Conservation (phyloP, 2,888 invertebrate species). For the Melanophora roralis region DNA sequence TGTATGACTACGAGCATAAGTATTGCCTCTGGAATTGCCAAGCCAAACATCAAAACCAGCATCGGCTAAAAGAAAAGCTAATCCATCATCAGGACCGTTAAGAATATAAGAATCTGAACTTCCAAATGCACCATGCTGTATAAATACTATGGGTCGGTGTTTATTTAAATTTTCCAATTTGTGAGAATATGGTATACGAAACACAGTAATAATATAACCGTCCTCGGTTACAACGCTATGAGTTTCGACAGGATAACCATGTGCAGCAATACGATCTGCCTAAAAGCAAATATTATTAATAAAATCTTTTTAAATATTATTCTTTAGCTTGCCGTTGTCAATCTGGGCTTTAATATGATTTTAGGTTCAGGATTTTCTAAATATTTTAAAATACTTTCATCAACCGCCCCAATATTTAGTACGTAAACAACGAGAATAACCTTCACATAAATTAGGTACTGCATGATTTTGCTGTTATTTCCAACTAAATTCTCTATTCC, state of each 20-base stretch:
- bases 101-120: constrained; percentile 70
- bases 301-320: neutral
- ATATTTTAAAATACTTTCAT: constrained; percentile 24
- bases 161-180: constrained; percentile 65
- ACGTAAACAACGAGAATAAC: neutral
- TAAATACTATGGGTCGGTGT: constrained; percentile 74
- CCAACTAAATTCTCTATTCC: neutral
- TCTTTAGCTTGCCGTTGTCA: constrained; percentile 31
- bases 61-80: constrained; percentile 71
- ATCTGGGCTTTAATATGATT: constrained; percentile 13
- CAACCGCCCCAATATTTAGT: neutral
- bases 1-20: constrained; percentile 66
- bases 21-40: constrained; percentile 72
- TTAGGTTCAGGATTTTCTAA: constrained; percentile 23
- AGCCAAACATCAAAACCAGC: constrained; percentile 74
- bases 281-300: neutral
- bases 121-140: constrained; percentile 78
- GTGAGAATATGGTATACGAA: constrained; percentile 69
- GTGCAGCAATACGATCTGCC: constrained; percentile 72
- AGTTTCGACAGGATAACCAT: constrained; percentile 82
- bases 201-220: constrained; percentile 70
- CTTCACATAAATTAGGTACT: neutral
- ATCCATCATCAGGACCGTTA: constrained; percentile 67
- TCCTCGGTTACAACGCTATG: too few relatives aligned
- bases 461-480: neutral